Conservation (phyloP, 2,797 vertebrate genomes). For the Diglossa cyanea region DNA sequence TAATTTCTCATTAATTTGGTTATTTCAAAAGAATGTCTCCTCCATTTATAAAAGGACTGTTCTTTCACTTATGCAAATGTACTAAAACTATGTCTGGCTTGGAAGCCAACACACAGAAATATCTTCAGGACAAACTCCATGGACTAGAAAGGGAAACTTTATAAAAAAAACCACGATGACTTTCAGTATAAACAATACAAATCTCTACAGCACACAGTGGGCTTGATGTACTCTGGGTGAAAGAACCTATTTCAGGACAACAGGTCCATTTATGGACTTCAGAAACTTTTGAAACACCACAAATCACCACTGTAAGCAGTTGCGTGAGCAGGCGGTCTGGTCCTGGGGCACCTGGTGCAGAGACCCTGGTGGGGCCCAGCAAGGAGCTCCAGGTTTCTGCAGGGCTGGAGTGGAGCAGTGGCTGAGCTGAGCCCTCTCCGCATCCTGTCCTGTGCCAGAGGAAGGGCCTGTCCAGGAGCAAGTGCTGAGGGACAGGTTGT, state of each 20-base stretch:
- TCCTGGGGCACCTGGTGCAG: background rate
- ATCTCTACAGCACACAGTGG: background rate
- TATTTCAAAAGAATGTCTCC: background rate
- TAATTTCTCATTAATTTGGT: background rate
- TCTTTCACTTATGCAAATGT: background rate
- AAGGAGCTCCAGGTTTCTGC: background rate
- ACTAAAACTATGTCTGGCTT: background rate
- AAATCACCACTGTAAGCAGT: background rate
- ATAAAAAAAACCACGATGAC: background rate
- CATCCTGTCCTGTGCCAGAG: background rate
- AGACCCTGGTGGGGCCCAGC: background rate
- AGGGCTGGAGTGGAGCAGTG: fast-evolving
- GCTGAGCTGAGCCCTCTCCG: background rate
- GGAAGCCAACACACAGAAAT: background rate
- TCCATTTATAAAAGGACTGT: background rate
- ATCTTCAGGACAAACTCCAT: background rate
- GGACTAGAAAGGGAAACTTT: background rate
- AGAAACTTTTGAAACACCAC: background rate
- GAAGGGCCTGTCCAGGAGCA: too few species aligned
- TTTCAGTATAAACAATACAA: background rate
- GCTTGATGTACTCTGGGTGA: background rate
- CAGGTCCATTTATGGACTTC: background rate
- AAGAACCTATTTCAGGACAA: background rate
- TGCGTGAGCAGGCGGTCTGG: fast-evolving
- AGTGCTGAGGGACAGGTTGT: background rate